Conservation (phyloP, 2,888 invertebrate genomes). For the Pachycephus smyrnensis region DNA sequence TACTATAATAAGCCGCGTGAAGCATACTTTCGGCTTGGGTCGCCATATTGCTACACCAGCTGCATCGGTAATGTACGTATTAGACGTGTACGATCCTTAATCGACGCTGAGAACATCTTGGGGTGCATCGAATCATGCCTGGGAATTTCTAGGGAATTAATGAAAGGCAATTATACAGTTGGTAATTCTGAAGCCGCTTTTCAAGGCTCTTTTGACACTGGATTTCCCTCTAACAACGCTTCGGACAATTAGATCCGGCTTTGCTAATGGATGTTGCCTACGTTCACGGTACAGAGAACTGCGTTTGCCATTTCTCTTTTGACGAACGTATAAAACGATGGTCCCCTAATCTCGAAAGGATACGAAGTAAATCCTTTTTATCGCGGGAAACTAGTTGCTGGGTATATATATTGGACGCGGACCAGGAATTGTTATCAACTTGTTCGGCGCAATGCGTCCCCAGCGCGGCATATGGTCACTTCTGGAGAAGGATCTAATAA, state of each 20-base stretch:
- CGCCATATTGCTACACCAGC: neutral
- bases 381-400: neutral
- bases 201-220: neutral
- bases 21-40: neutral
- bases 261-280: neutral
- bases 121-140: neutral
- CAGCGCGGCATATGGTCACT: neutral
- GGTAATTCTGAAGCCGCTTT: neutral
- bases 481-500: neutral
- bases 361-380: neutral
- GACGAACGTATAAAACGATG: neutral
- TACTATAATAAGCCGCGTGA: neutral
- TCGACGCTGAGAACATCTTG: neutral
- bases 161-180: neutral
- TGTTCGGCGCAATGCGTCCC: neutral
- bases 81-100: neutral
- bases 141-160: neutral
- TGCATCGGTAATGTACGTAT: neutral
- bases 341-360: neutral
- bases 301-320: neutral
- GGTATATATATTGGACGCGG: neutral
- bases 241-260: neutral
- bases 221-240: neutral
- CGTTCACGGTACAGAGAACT: neutral
- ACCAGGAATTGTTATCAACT: neutral